A percentile compares a stretch with the other conserved stretches of the same genome.
Evolutionary conservation across 2,888 invertebrate genomes (phyloP).

Genomic region (Melieria crassipennis): DNA sequence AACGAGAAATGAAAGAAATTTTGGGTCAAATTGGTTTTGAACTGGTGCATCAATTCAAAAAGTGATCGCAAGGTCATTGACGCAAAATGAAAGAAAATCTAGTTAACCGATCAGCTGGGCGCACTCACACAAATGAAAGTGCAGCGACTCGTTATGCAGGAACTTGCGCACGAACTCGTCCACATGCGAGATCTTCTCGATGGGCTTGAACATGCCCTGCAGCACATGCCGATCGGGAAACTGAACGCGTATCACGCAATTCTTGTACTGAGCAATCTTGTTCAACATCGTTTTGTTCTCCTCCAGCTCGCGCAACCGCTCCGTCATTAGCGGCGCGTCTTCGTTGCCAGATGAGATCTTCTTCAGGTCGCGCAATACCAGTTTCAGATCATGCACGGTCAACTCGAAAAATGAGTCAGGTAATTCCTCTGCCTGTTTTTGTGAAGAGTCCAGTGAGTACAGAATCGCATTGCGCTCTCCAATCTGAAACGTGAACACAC

Average conservation of each 20-base stretch:
- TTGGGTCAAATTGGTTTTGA: not conserved
- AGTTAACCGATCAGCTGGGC: not conserved
- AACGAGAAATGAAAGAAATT: too few species aligned
- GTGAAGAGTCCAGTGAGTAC: conserved; percentile 73
- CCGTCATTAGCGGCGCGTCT: conserved; percentile 78
- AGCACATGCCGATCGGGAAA: conserved; percentile 88
- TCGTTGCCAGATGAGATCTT: conserved; percentile 73
- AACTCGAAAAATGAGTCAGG: conserved; percentile 91
- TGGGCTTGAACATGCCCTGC: conserved; percentile 85
- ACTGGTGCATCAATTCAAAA: too few species aligned
- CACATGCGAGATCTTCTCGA: conserved; percentile 77
- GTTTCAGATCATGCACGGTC: conserved; percentile 82
- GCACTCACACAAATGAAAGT: conserved; percentile 84
- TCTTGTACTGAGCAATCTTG: conserved; percentile 76
- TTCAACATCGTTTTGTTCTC: conserved; percentile 69
- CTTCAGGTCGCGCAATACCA: conserved; percentile 78
- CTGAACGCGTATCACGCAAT: conserved; percentile 82
- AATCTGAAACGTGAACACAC: conserved; percentile 68
- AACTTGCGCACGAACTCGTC: conserved; percentile 79
- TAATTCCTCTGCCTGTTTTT: conserved; percentile 75
- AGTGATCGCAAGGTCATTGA: too few species aligned
- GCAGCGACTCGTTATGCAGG: conserved; percentile 72
- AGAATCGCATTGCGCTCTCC: conserved; percentile 80
- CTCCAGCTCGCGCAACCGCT: conserved; percentile 71
- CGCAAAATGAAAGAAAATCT: not conserved